Conservation (phyloP, 2,113 vertebrate species). For the Gymnogyps californianus region DNA sequence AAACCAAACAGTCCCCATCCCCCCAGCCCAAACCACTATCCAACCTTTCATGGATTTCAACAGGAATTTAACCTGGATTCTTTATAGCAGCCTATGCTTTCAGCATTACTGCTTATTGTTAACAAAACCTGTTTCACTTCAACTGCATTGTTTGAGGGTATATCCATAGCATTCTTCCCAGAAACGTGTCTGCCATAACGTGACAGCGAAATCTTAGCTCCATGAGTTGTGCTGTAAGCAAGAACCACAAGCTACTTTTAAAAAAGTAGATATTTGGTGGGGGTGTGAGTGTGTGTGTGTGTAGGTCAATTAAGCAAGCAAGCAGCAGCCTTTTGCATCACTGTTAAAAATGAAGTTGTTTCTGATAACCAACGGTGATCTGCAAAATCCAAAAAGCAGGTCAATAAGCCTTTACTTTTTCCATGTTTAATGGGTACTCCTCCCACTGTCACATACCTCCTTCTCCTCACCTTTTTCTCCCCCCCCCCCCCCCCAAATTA, state of each 20-base stretch:
- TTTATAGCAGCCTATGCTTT: background rate
- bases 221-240: background rate
- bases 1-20: rapidly evolving
- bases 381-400: background rate
- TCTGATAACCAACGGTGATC: background rate
- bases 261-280: background rate
- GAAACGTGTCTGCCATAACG: rapidly evolving
- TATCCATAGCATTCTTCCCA: background rate
- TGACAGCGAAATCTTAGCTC: background rate
- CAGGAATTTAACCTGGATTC: background rate
- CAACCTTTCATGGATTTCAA: background rate
- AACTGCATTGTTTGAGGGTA: background rate
- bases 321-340: background rate
- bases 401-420: background rate
- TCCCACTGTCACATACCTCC: background rate
- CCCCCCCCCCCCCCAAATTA: background rate
- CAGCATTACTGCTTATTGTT: background rate
- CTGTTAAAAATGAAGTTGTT: background rate
- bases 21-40: background rate
- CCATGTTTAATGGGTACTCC: background rate
- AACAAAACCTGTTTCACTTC: background rate
- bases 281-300: too few relatives aligned
- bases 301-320: background rate
- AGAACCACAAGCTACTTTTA: background rate
- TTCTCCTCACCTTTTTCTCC: background rate